Evolutionary conservation across 2,113 vertebrate genomes (phyloP).

Genomic region (Psittacula cyanocephala): DNA sequence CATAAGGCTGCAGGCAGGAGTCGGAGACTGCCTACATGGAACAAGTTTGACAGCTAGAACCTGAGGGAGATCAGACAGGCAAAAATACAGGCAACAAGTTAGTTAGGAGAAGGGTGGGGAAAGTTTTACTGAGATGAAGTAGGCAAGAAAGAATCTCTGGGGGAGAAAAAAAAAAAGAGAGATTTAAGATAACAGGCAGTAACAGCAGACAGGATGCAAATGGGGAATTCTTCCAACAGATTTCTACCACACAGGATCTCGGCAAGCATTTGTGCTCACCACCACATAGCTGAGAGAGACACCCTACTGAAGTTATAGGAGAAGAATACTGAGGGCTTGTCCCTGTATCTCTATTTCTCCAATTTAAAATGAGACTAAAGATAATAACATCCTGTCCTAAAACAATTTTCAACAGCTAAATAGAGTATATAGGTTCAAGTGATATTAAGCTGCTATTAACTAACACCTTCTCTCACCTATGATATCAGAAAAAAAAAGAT

Average conservation of each 20-base stretch:
- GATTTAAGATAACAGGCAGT: conserved; percentile 11
- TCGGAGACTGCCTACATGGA: neutral
- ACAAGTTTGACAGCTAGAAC: neutral
- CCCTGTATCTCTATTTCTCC: neutral
- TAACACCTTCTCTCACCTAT: neutral
- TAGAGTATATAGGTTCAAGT: neutral
- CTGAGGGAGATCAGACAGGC: neutral
- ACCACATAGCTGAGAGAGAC: neutral
- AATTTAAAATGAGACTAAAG: neutral
- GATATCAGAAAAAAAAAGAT: neutral
- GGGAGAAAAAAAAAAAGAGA: neutral
- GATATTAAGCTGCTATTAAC: neutral
- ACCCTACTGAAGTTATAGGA: neutral
- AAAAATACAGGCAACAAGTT: neutral
- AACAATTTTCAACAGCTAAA: conserved; percentile 1
- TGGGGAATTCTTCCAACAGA: neutral
- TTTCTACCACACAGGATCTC: neutral
- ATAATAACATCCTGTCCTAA: neutral
- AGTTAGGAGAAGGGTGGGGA: neutral
- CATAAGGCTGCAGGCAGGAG: neutral
- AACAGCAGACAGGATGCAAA: conserved; percentile 1
- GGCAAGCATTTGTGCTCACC: neutral
- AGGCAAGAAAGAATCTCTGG: conserved; percentile 35
- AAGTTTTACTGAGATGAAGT: neutral
- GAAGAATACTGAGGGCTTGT: neutral